Evolutionary conservation across 2,888 invertebrate genomes (phyloP).

Genomic region (Aquatica leii): DNA sequence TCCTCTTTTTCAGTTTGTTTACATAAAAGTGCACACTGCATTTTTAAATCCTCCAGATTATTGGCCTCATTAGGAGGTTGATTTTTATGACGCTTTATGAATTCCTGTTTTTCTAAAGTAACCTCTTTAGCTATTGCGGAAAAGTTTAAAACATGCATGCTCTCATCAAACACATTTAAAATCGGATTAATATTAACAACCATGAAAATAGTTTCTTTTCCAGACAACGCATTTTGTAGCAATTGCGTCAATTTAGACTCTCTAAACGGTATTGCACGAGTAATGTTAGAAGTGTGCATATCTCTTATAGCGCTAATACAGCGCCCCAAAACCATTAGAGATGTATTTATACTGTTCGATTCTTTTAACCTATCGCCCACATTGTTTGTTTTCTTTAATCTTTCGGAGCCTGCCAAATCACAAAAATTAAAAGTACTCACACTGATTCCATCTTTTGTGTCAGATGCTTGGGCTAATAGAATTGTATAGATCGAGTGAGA

Average conservation of each 20-base stretch:
- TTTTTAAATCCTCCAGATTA: no score
- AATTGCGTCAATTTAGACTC: slow-evolving; percentile 91
- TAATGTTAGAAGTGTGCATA: slow-evolving; percentile 50
- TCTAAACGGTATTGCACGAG: slow-evolving; percentile 68
- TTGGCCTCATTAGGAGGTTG: background rate
- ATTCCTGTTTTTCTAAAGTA: slow-evolving; percentile 38
- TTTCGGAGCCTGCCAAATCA: slow-evolving; percentile 91
- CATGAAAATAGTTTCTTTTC: slow-evolving; percentile 77
- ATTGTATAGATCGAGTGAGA: slow-evolving; percentile 91
- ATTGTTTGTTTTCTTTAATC: slow-evolving; percentile 77
- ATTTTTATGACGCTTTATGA: slow-evolving; percentile 17
- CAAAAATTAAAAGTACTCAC: slow-evolving; percentile 75
- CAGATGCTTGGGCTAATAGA: slow-evolving; percentile 71
- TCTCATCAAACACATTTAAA: slow-evolving; percentile 79
- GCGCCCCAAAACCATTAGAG: slow-evolving; percentile 84
- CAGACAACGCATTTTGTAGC: slow-evolving; percentile 79
- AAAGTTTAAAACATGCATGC: slow-evolving; percentile 81
- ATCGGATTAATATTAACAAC: slow-evolving; percentile 86
- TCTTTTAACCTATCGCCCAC: slow-evolving; percentile 70
- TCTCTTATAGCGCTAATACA: slow-evolving; percentile 72
- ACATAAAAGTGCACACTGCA: background rate
- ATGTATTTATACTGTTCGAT: slow-evolving; percentile 88
- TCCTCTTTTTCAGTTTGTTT: slow-evolving; percentile 10
- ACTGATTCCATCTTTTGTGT: slow-evolving; percentile 46
- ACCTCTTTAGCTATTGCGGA: slow-evolving; percentile 79